These are phyloP conservation scores for Spilogale gracilis DNA, from an alignment of 2,113 vertebrate genomes.

Conservation along the genomic window DNA sequence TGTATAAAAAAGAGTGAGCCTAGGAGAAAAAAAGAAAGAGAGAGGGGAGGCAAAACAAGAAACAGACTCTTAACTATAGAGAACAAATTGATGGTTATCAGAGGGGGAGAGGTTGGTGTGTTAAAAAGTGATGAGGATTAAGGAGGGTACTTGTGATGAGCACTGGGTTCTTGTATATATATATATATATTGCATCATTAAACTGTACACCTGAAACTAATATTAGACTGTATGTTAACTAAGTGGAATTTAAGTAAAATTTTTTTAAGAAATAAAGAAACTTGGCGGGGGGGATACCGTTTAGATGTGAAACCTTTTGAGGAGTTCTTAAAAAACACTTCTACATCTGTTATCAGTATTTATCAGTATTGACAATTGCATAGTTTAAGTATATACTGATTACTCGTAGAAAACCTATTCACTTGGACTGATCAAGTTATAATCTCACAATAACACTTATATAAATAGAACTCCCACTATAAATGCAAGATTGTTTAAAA, in stretches of 20 bases:
- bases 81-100: not conserved
- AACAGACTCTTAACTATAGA: not conserved
- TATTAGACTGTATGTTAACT: not conserved
- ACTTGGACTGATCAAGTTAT: not conserved
- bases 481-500: slow-evolving; percentile 46
- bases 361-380: not conserved
- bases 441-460: not conserved
- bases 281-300: not conserved
- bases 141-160: not conserved
- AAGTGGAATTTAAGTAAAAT: not conserved
- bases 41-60: not conserved
- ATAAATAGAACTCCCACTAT: not conserved
- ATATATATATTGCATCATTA: not conserved
- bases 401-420: not conserved
- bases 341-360: not conserved
- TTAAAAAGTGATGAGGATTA: not conserved
- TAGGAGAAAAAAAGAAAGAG: not conserved
- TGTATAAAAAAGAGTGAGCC: not conserved
- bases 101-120: not conserved
- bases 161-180: not conserved
- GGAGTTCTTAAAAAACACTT: not conserved
- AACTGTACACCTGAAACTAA: not conserved
- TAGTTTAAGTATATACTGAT: not conserved
- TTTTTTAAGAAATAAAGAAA: not conserved
- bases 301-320: not conserved